Conservation (phyloP, 2,113 vertebrate genomes). For the Actenoides hombroni region DNA sequence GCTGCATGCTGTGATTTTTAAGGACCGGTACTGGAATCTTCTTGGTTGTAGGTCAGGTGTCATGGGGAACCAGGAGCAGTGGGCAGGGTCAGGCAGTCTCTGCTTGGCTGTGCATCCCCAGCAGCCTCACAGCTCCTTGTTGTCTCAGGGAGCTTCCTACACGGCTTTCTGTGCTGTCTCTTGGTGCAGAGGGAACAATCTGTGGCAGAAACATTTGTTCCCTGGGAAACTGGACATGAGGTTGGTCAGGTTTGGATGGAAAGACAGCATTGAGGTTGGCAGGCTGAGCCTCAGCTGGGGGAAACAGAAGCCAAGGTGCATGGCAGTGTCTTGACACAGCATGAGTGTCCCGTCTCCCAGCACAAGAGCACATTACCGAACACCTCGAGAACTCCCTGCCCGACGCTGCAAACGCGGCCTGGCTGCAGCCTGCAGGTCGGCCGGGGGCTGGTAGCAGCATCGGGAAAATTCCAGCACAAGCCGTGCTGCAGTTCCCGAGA, state of each 20-base stretch:
- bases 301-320: neutral
- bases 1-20: neutral
- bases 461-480: neutral
- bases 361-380: neutral
- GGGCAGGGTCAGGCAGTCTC: neutral
- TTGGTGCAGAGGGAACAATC: neutral
- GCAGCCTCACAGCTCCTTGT: neutral
- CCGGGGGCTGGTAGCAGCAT: neutral
- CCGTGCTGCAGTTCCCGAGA: neutral
- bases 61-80: neutral
- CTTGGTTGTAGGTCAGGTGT: neutral
- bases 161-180: neutral
- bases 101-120: neutral
- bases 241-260: neutral
- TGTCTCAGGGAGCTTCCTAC: neutral
- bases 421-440: neutral
- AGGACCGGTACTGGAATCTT: neutral
- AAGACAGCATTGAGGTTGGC: neutral
- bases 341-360: accelerated
- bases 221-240: neutral
- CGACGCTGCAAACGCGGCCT: accelerated
- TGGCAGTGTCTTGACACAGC: neutral
- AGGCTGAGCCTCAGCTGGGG: neutral
- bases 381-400: accelerated
- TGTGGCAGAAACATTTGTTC: neutral